A percentile compares a stretch with the other conserved stretches of the same genome.
Conservation (phyloP, 2,113 vertebrate species). For the Anguilla japonica region DNA sequence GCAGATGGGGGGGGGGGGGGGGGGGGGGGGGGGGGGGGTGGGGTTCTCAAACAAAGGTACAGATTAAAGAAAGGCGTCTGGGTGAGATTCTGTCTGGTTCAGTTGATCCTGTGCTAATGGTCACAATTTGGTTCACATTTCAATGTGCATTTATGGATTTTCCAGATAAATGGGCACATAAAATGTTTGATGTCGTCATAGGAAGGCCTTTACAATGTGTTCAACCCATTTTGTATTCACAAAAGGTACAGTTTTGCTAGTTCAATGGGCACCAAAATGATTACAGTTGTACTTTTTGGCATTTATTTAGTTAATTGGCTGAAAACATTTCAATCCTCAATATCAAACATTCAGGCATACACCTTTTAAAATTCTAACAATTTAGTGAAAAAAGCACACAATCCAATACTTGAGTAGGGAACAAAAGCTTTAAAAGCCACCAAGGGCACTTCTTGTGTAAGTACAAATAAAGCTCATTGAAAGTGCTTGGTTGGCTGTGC, state of each 20-base stretch:
- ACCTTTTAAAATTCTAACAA: background rate
- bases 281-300: too few species aligned
- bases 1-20: too few species aligned
- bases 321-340: too few species aligned
- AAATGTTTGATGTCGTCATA: too few species aligned
- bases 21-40: too few species aligned
- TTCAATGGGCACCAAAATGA: too few species aligned
- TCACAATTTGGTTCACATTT: background rate
- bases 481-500: background rate
- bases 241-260: background rate
- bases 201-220: too few species aligned
- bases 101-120: background rate
- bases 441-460: background rate
- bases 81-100: background rate
- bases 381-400: background rate
- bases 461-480: background rate
- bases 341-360: too few species aligned
- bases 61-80: too few species aligned
- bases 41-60: too few species aligned
- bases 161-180: background rate
- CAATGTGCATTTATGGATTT: background rate
- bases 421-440: background rate
- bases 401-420: background rate
- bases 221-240: background rate
- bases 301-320: too few species aligned